A percentile compares a stretch with the other conserved stretches of the same genome.
Evolutionary conservation across 2,888 invertebrate genomes (phyloP).

Genomic region (Tipula vernalis): DNA sequence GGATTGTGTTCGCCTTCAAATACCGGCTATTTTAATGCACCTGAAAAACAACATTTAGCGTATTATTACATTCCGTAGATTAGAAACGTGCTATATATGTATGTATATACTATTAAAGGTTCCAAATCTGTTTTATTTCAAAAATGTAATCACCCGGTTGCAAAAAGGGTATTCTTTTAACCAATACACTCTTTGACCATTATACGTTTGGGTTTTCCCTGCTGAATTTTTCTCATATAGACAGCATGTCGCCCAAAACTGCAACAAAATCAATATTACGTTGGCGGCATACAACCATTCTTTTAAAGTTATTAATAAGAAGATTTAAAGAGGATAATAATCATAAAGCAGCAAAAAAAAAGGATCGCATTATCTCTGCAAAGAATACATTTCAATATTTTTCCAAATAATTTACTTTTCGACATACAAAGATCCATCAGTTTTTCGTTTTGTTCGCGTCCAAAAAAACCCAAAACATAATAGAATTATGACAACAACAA

Average conservation of each 20-base stretch:
- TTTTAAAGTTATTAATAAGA: neutral
- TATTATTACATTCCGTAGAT: too few relatives aligned
- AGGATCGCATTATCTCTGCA: neutral
- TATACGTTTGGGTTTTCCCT: neutral
- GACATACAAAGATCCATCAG: neutral
- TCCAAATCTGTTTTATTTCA: too few relatives aligned
- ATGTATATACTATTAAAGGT: too few relatives aligned
- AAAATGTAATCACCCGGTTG: too few relatives aligned
- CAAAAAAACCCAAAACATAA: neutral
- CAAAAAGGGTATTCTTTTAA: too few relatives aligned
- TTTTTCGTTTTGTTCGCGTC: neutral
- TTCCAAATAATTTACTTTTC: neutral
- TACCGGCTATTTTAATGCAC: too few relatives aligned
- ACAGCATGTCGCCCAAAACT: neutral
- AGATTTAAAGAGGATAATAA: neutral
- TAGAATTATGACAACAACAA: neutral
- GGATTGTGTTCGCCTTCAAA: too few relatives aligned
- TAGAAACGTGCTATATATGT: too few relatives aligned
- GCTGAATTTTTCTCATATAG: neutral
- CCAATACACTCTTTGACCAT: too few relatives aligned
- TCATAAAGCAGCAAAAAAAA: neutral
- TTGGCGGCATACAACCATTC: neutral
- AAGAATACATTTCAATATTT: neutral
- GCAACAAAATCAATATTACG: neutral
- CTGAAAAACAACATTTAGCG: too few relatives aligned